phyloP scores from a whole-genome alignment of 2,113 vertebrate species.

The Anser cygnoides region DNA sequence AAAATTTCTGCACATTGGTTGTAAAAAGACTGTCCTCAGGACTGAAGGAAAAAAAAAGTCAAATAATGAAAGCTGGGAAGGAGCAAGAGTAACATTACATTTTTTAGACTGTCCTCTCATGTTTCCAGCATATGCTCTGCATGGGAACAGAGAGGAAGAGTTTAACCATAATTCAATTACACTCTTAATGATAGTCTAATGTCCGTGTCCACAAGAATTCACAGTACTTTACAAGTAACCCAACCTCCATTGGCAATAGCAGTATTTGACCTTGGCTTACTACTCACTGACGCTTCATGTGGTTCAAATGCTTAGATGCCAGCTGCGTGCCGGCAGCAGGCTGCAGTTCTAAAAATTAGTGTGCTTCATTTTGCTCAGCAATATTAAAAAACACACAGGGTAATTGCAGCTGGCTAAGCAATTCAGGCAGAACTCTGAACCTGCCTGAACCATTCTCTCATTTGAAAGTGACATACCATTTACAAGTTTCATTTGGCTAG shows the following conservation, averaged over 20 bases:
- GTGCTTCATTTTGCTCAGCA: background rate
- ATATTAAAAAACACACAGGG: background rate
- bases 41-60: background rate
- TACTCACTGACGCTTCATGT: background rate
- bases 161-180: background rate
- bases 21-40: background rate
- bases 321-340: background rate
- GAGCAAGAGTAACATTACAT: background rate
- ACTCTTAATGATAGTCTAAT: background rate
- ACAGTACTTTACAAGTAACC: background rate
- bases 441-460: conserved; percentile 25
- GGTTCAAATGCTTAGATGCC: background rate
- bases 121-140: background rate
- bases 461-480: background rate
- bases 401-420: conserved; percentile 33
- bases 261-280: background rate
- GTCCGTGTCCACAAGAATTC: background rate
- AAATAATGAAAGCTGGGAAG: background rate
- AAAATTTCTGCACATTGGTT: background rate
- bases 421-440: background rate
- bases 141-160: background rate
- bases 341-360: background rate
- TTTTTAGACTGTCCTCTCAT: background rate
- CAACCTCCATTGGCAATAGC: background rate
- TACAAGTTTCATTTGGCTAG: conserved; percentile 28